Conservation (phyloP, 2,888 invertebrate species). For the Diarsia mendica region DNA sequence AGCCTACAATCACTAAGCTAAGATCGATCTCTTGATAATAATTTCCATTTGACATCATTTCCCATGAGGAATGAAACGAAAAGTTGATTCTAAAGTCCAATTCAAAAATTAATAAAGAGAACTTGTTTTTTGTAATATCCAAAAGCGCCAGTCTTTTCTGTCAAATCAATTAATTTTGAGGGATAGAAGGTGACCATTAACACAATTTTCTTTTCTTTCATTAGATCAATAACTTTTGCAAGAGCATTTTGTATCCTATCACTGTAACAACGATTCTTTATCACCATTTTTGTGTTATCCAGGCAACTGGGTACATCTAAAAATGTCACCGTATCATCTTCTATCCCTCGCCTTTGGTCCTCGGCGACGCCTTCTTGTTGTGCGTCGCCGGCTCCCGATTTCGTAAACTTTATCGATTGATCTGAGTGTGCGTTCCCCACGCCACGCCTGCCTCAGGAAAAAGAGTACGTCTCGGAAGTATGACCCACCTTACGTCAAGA, state of each 20-base stretch:
- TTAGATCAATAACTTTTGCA: neutral
- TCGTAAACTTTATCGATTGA: constrained; percentile 89
- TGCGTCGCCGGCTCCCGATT: constrained; percentile 66
- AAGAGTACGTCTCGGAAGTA: constrained; percentile 97
- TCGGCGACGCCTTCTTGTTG: constrained; percentile 58
- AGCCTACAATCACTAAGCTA: constrained; percentile 83
- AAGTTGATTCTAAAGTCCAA: constrained; percentile 81
- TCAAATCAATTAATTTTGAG: constrained; percentile 73
- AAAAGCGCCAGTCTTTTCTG: constrained; percentile 88
- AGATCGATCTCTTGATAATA: constrained; percentile 83
- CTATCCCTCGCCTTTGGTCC: constrained; percentile 67
- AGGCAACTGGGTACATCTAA: constrained; percentile 4
- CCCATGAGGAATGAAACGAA: constrained; percentile 90
- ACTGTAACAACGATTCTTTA: neutral
- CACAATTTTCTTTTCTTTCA: too few species aligned
- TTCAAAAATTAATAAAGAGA: constrained; percentile 67
- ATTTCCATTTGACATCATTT: constrained; percentile 85
- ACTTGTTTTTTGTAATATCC: constrained; percentile 82
- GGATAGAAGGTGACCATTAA: constrained; percentile 66
- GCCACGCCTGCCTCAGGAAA: constrained; percentile 92
- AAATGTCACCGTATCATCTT: constrained; percentile 60
- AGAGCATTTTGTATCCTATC: neutral
- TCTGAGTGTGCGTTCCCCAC: constrained; percentile 90
- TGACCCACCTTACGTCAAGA: constrained; percentile 96
- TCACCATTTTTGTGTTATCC: neutral